phyloP scores from a whole-genome alignment of 92 coral and sea anemone species.

The Micromussa lordhowensis region DNA sequence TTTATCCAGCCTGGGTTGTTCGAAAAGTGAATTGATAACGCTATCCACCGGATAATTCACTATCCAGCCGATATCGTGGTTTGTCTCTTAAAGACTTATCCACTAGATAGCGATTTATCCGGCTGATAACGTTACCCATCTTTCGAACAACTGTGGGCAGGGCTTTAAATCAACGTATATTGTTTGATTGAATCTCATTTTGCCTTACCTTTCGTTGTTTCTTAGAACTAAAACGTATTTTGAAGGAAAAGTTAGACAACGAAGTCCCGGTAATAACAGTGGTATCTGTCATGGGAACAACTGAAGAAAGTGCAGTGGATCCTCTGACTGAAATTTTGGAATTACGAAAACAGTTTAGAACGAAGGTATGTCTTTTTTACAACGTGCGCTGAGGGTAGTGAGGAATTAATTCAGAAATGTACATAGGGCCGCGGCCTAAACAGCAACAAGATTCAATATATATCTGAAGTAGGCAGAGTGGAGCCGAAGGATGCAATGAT shows the following conservation, averaged over 20 bases:
- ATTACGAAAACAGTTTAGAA: slow-evolving; percentile 68
- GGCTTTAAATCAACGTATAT: not conserved
- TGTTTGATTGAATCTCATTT: not conserved
- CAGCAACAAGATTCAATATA: too few species aligned
- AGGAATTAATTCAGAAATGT: too few species aligned
- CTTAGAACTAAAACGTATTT: slow-evolving; percentile 58
- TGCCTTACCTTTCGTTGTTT: too few species aligned
- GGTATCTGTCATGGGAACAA: slow-evolving; percentile 85
- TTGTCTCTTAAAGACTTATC: too few species aligned
- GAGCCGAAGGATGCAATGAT: too few species aligned
- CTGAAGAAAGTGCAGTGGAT: slow-evolving; percentile 95
- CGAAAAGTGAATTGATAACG: too few species aligned
- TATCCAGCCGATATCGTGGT: too few species aligned
- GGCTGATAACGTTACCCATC: not conserved
- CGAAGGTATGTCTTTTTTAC: slow-evolving; percentile 57
- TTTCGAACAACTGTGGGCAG: not conserved
- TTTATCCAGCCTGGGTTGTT: too few species aligned
- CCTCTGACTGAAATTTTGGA: slow-evolving; percentile 78
- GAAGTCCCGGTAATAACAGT: slow-evolving; percentile 78
- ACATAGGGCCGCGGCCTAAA: too few species aligned
- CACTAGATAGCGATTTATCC: not conserved
- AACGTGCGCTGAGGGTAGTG: too few species aligned
- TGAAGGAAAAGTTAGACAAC: slow-evolving; percentile 47
- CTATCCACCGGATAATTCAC: too few species aligned
- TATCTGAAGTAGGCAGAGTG: too few species aligned